These are phyloP conservation scores for Hirudo medicinalis DNA, from an alignment of 1,140 invertebrate genomes.

Conservation along the genomic window DNA sequence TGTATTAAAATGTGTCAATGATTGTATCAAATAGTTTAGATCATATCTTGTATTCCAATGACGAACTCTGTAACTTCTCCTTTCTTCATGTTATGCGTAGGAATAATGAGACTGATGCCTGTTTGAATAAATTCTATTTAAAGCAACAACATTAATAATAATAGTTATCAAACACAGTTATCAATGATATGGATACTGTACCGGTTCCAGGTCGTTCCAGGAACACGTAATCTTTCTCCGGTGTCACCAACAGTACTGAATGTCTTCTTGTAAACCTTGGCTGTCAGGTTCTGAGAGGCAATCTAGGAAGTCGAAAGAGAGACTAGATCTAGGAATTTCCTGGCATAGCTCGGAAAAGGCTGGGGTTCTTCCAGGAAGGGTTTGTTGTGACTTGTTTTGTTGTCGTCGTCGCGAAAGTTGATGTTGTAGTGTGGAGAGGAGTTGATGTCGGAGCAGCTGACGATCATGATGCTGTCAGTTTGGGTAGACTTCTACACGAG, in stretches of 20 bases:
- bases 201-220: conserved; percentile 60
- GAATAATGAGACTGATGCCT: conserved; percentile 70
- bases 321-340: neutral
- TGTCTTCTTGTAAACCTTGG: conserved; percentile 45
- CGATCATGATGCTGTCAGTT: neutral
- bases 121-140: neutral
- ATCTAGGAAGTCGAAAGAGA: neutral
- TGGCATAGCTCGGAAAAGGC: neutral
- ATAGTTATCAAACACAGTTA: neutral
- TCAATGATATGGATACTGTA: conserved; percentile 22
- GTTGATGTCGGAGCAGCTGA: neutral
- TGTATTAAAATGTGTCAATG: too few species aligned
- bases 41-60: conserved; percentile 73
- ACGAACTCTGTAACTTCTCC: conserved; percentile 66
- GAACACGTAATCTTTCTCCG: conserved; percentile 66
- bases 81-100: conserved; percentile 68
- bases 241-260: conserved; percentile 50
- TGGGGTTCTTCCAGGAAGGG: too few species aligned
- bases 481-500: neutral
- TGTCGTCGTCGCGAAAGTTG: conserved; percentile 27
- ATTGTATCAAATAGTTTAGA: too few species aligned
- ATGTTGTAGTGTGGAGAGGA: conserved; percentile 26
- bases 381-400: conserved; percentile 23
- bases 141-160: neutral
- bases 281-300: conserved; percentile 26